These are phyloP conservation scores for Pocillopora damicornis DNA, from an alignment of 64 coral and sea anemone species.

Conservation along the genomic window DNA sequence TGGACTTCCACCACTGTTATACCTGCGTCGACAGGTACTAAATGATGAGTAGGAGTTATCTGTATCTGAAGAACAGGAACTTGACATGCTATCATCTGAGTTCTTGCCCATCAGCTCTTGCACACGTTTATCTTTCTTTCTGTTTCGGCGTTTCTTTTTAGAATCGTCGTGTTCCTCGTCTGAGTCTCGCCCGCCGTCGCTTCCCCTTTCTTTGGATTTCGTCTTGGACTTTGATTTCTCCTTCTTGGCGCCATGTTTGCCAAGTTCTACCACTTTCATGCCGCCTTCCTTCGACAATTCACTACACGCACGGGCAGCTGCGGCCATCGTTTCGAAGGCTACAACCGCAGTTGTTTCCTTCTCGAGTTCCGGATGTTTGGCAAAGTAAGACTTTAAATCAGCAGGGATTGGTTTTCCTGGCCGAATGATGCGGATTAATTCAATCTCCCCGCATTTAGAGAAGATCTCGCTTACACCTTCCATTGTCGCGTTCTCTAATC, in stretches of 20 bases:
- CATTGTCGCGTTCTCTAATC: slow-evolving; percentile 66
- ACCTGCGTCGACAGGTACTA: slow-evolving; percentile 74
- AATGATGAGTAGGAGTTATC: slow-evolving; percentile 90
- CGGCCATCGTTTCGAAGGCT: slow-evolving; percentile 98
- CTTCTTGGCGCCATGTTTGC: slow-evolving; percentile 61
- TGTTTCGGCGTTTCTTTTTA: slow-evolving; percentile 78
- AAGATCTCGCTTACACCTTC: slow-evolving; percentile 90
- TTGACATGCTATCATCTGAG: slow-evolving; percentile 69
- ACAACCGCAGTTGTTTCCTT: slow-evolving; percentile 82
- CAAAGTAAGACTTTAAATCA: slow-evolving; percentile 71
- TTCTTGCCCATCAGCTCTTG: slow-evolving; percentile 68
- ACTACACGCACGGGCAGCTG: slow-evolving; percentile 80
- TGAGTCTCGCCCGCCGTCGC: slow-evolving; percentile 69
- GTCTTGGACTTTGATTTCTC: slow-evolving; percentile 64
- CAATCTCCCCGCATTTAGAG: slow-evolving; percentile 95
- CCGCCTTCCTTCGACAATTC: slow-evolving; percentile 83
- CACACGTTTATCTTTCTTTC: slow-evolving; percentile 85
- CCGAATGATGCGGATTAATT: slow-evolving; percentile 89
- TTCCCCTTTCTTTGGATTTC: slow-evolving; percentile 60
- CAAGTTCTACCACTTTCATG: slow-evolving; percentile 88
- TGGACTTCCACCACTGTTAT: slow-evolving; percentile 21
- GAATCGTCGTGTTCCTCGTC: slow-evolving; percentile 88
- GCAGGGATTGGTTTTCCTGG: slow-evolving; percentile 75
- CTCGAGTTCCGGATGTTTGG: slow-evolving; percentile 68
- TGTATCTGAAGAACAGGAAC: slow-evolving; percentile 94